Evolutionary conservation across 2,797 vertebrate genomes (phyloP).

Genomic region (Ispidina lecontei): DNA sequence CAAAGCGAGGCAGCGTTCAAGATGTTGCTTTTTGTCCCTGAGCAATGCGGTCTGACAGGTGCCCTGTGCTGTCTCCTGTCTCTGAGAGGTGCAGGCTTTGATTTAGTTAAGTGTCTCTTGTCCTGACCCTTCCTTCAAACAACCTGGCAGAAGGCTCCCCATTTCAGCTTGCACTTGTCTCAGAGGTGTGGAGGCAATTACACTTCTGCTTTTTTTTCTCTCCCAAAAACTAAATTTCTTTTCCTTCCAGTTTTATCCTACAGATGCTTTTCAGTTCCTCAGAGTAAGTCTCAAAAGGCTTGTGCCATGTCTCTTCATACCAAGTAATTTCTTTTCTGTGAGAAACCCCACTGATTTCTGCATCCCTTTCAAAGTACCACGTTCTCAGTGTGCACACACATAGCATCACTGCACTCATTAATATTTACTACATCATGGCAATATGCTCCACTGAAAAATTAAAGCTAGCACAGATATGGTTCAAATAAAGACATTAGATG

Average conservation of each 20-base stretch:
- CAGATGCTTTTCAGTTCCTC: background rate
- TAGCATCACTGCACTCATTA: background rate
- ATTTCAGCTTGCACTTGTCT: background rate
- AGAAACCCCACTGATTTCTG: background rate
- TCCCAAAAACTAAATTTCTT: background rate
- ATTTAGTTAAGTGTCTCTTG: background rate
- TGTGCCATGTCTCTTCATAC: background rate
- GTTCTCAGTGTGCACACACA: background rate
- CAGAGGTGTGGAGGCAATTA: background rate
- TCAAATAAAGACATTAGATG: slow-evolving; percentile 6
- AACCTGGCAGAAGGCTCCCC: background rate
- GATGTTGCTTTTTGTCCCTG: background rate
- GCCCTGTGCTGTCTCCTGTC: background rate
- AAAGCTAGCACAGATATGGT: background rate
- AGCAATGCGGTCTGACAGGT: background rate
- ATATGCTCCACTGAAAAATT: background rate
- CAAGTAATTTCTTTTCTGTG: background rate
- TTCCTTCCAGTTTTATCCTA: background rate
- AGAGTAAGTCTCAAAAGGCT: background rate
- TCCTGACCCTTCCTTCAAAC: background rate
- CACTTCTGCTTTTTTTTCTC: background rate
- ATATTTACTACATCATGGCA: background rate
- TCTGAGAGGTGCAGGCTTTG: background rate
- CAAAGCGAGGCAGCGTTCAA: background rate
- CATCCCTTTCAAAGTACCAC: background rate